phyloP scores from a whole-genome alignment of 2,888 invertebrate genomes.

The Cryptus viduatorius region DNA sequence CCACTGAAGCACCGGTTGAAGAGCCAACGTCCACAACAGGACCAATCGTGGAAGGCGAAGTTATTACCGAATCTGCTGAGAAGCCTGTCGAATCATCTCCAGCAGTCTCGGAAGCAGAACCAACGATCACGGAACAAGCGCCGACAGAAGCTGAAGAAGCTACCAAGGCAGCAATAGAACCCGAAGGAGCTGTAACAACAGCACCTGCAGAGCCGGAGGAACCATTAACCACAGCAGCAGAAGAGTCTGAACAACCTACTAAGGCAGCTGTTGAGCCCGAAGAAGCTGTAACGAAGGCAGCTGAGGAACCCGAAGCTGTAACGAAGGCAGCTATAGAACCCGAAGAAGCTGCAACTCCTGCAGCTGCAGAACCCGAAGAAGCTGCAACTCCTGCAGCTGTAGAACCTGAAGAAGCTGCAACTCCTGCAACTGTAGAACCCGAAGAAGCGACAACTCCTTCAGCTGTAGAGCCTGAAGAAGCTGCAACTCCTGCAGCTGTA shows the following conservation, averaged over 20 bases:
- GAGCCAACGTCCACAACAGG: conserved; percentile 1
- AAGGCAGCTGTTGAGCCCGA: conserved; percentile 55
- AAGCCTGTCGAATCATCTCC: conserved; percentile 26
- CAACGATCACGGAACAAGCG: conserved; percentile 34
- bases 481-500: conserved; percentile 28
- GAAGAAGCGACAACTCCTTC: neutral
- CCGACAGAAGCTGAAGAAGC: conserved; percentile 52
- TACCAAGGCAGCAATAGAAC: conserved; percentile 60
- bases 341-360: conserved; percentile 48
- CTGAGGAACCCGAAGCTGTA: conserved; percentile 42
- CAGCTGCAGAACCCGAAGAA: conserved; percentile 42
- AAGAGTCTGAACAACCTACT: conserved; percentile 55
- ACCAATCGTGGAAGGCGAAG: conserved; percentile 6
- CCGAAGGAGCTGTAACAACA: conserved; percentile 52
- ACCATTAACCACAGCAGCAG: conserved; percentile 34
- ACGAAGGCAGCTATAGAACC: conserved; percentile 55
- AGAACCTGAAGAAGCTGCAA: conserved; percentile 55
- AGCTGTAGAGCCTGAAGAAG: conserved; percentile 46
- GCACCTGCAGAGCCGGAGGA: conserved; percentile 17
- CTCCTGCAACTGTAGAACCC: conserved; percentile 33
- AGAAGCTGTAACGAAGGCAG: conserved; percentile 55
- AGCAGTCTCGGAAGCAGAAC: conserved; percentile 31
- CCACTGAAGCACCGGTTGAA: neutral
- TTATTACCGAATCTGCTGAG: conserved; percentile 31
- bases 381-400: conserved; percentile 29